phyloP scores from a whole-genome alignment of 2,113 vertebrate genomes.

The Glareola pratincola region DNA sequence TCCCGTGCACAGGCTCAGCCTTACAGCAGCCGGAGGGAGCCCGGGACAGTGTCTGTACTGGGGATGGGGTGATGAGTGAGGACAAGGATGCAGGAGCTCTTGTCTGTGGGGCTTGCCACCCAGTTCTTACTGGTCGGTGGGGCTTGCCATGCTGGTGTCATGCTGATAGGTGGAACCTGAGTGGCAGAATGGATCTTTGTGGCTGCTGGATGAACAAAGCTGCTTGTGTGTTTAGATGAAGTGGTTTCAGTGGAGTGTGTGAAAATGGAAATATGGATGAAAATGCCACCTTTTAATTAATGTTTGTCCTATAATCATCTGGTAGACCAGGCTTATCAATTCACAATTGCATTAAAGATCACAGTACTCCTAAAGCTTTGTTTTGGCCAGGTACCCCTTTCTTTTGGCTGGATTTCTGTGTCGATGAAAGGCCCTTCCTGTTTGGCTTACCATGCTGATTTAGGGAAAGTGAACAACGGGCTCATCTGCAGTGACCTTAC shows the following conservation, averaged over 20 bases:
- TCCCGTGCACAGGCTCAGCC: neutral
- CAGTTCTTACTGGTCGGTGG: rapidly evolving
- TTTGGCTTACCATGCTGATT: neutral
- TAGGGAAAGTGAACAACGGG: neutral
- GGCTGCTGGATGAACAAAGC: neutral
- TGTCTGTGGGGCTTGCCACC: neutral
- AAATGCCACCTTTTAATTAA: neutral
- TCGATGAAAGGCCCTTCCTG: neutral
- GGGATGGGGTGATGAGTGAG: neutral
- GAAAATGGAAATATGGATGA: neutral
- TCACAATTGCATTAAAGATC: neutral
- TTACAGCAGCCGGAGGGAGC: rapidly evolving
- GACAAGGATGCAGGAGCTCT: rapidly evolving
- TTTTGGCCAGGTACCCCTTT: neutral
- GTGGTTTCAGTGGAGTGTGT: neutral
- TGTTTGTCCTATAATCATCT: neutral
- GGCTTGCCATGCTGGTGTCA: neutral
- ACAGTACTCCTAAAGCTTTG: neutral
- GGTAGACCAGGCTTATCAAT: neutral
- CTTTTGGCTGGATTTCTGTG: neutral
- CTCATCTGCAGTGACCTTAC: neutral
- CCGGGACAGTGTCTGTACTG: rapidly evolving
- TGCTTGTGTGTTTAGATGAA: neutral
- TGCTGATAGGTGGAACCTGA: neutral
- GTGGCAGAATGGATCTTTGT: neutral